Base-by-base conservation (phyloP, 1,140 invertebrate genomes). In the Megathymus violae region DNA sequence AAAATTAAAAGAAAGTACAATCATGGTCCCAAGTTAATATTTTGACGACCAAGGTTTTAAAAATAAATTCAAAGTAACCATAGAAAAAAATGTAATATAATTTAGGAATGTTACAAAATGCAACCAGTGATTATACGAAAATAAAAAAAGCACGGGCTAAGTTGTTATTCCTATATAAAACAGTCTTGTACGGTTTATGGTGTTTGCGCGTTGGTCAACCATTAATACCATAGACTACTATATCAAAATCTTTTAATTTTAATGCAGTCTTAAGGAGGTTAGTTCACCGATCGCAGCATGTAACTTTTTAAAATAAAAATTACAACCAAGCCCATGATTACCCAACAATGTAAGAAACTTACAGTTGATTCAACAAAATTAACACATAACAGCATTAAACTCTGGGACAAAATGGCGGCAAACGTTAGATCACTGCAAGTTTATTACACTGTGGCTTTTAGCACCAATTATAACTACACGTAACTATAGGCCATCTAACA, bases 11-110 rank as follows among this genome's bases (percentile, higher is more conserved):
- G 56, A 44, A 65, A 62, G 52, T 58, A 66, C 54, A 62, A 51
- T 46, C 16, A 63, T 76, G 67, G 70, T 76, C 63, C 62, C 61
- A 73, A 73, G 62, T n/a, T n/a, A n/a, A n/a, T 48, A 47, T 44
- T 68, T 64, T 64, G 46, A 56, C 36, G 62, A 76, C 64, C 70
- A 70, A 68, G 47, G 40, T n/a, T 59, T 60, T 40, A 38, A 64
- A 47, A 27, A 31, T 9, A 31, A 50, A 13, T 13, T 48, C n/a
- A 22, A 52, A 19, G 17, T 9, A 14, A 43, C 16, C 41, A 43
- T 22, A 3, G 40, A 43, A 3, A 10, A 17, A 27, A 19, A 52
- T n/a, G n/a, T n/a, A n/a, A n/a, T 51, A 31, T 14, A 54, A 44
- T 27, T 59, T 38, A 62, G 40, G 46, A 50, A 73, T 59, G 62